These are phyloP conservation scores for Cepphus grylle DNA, from an alignment of 2,113 vertebrate species.

Conservation along the genomic window DNA sequence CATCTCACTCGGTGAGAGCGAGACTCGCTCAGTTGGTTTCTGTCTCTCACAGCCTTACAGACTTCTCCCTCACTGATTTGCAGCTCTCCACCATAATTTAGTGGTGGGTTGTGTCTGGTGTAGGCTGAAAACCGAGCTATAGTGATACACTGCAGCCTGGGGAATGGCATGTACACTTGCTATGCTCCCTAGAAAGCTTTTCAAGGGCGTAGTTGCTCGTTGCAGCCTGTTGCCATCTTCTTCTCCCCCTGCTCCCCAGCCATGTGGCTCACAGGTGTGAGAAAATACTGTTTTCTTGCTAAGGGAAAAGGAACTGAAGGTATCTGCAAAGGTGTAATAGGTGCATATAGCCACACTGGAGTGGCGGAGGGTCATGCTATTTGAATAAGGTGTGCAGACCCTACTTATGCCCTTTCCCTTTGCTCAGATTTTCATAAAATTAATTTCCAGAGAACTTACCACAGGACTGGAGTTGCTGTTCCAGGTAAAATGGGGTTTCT, in stretches of 20 bases:
- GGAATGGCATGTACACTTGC: background rate
- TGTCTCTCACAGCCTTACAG: slow-evolving; percentile 24
- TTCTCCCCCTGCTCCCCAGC: background rate
- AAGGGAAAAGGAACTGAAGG: background rate
- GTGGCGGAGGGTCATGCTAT: background rate
- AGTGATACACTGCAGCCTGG: background rate
- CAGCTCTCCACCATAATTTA: background rate
- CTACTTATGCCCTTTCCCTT: background rate
- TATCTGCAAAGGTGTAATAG: background rate
- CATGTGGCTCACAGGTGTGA: background rate
- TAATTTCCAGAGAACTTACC: background rate
- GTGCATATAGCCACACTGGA: background rate
- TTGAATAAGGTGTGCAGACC: background rate
- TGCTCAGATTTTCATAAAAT: background rate
- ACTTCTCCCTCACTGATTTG: background rate
- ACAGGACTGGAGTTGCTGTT: background rate
- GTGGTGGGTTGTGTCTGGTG: background rate
- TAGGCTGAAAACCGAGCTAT: background rate
- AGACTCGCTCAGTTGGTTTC: slow-evolving; percentile 51
- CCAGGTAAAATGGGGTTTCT: background rate
- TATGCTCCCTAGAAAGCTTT: background rate
- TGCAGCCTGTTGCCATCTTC: background rate
- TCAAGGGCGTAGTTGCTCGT: background rate
- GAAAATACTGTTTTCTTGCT: background rate
- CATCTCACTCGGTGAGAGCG: slow-evolving; percentile 23